Conservation (phyloP, 1,140 invertebrate species). For the Tigriopus japonicus region DNA sequence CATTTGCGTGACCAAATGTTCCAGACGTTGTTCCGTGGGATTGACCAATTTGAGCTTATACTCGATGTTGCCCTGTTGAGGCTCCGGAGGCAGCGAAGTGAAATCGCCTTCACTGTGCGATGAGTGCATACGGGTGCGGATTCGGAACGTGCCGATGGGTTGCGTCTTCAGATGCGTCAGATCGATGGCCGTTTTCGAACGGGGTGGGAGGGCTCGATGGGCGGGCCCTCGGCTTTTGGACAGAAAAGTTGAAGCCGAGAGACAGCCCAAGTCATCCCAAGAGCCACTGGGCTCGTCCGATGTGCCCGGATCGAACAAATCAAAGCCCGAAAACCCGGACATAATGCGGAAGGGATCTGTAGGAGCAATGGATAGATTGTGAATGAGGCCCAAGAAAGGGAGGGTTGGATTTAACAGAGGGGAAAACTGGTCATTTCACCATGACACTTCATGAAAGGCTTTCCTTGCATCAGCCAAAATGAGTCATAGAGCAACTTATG, state of each 20-base stretch:
- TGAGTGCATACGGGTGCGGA: background rate
- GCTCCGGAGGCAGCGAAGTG: conserved; percentile 53
- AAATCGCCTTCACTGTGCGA: conserved; percentile 10
- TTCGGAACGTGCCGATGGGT: background rate
- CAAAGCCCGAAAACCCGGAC: background rate
- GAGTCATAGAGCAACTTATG: no score
- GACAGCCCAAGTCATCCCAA: background rate
- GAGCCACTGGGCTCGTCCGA: background rate
- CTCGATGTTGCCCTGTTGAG: conserved; percentile 73
- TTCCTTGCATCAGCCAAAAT: no score
- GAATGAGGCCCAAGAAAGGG: no score
- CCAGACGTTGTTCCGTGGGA: conserved; percentile 60
- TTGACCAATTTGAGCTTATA: conserved; percentile 77
- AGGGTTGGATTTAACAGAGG: no score
- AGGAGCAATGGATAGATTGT: no score
- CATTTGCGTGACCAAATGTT: conserved; percentile 75
- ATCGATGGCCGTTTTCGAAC: background rate
- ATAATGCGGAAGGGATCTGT: no score
- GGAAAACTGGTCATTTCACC: background rate
- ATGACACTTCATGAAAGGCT: no score
- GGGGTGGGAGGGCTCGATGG: background rate
- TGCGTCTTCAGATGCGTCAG: background rate
- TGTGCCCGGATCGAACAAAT: background rate
- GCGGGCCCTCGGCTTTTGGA: background rate
- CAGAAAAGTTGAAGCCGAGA: background rate